phyloP scores from a whole-genome alignment of 1,140 invertebrate genomes.

The Heliconius hewitsoni region DNA sequence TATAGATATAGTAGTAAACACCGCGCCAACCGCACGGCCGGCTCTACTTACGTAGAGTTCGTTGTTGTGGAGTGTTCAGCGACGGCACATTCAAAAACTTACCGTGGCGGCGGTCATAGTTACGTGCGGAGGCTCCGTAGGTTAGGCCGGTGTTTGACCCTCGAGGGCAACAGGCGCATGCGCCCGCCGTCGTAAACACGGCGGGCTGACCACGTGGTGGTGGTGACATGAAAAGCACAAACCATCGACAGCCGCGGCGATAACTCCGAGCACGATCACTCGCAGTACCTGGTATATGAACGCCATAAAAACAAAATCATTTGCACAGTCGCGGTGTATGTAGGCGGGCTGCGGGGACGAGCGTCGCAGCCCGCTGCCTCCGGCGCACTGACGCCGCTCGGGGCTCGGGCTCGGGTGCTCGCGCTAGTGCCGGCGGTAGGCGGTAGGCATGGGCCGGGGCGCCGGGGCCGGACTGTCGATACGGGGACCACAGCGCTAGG shows the following conservation, averaged over 20 bases:
- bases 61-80: neutral
- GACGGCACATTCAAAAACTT: slow-evolving; percentile 25
- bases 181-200: slow-evolving; percentile 71
- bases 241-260: slow-evolving; percentile 74
- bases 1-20: neutral
- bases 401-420: neutral
- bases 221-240: slow-evolving; percentile 61
- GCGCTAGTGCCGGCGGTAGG: slow-evolving; percentile 2
- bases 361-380: slow-evolving; percentile 74
- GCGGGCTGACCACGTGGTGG: slow-evolving; percentile 65
- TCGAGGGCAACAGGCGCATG: slow-evolving; percentile 72
- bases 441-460: neutral
- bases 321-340: slow-evolving; percentile 67
- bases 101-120: slow-evolving; percentile 48
- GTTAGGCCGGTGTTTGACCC: slow-evolving; percentile 74
- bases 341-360: slow-evolving; percentile 70
- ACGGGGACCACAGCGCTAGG: neutral
- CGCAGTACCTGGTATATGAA: slow-evolving; percentile 67
- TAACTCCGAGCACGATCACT: slow-evolving; percentile 75
- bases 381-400: slow-evolving; percentile 64
- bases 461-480: neutral
- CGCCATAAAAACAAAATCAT: slow-evolving; percentile 80
- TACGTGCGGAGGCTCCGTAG: slow-evolving; percentile 66
- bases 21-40: neutral
- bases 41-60: neutral